Base-by-base conservation (phyloP, 2,797 vertebrate species). In the Ataeniobius toweri region DNA sequence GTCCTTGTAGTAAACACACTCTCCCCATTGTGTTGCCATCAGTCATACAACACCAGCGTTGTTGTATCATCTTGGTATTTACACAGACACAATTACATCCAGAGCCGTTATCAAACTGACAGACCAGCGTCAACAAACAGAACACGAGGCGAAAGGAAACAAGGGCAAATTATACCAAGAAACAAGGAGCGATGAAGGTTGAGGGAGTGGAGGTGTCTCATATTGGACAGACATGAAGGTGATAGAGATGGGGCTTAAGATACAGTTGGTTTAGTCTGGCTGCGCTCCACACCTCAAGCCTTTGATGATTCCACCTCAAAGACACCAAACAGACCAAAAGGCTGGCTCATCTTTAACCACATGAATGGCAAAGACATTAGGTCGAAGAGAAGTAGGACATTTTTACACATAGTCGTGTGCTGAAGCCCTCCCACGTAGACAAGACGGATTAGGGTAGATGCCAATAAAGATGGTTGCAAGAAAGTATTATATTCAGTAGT, bases 251-350 rank as follows among this genome's bases (percentile, higher is more conserved):
- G 79, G 76, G 83, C 39, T 59, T 83, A 41, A 89, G 89, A 83
- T 89, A 86, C 70, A 74, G 79, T 87, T 83, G 88, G 88, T 92
- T 92, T 90, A 85, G 76, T 74, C 85, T 94, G 92, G 91, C 93
- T 87, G 73, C 0, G 22, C 48, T 87, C 93, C 93, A 93, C 89
- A 92, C 93, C 91, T 91, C 89, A 82, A 75, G 75, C 63, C 89
- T 94, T 94, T 94, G 93, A 94, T 89, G 90, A 84, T 71, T 76
- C 73, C 4, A 72, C 79, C 90, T 91, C 92, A 92, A 88, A 93
- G 91, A 86, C 79, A 77, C 71, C 76, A 24, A 85, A 84, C 86
- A 91, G 92, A 92, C 92, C 92, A 80, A 79, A 81, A 86, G 85
- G 71, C 87, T 82, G 87, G 87, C 88, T 94, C 89, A 83, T 93